Conservation (phyloP, 2,888 invertebrate genomes). For the Pachydiplax longipennis region DNA sequence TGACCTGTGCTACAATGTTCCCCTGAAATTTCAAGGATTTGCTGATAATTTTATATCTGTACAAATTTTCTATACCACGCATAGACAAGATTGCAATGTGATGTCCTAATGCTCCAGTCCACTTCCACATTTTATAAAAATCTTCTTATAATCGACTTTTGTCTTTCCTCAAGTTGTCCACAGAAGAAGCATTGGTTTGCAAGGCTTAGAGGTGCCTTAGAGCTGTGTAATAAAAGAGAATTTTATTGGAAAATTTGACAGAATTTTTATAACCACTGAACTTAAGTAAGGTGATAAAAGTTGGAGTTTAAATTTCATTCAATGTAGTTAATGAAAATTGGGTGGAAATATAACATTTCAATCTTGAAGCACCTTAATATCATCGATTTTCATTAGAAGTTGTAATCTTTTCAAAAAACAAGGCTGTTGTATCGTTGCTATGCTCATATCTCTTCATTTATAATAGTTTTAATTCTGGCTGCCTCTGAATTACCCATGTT, state of each 20-base stretch:
- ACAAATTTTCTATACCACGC: neutral
- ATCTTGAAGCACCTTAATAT: no score
- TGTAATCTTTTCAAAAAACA: no score
- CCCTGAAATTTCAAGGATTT: no score
- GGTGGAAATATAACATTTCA: neutral
- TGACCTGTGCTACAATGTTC: neutral
- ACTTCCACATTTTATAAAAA: neutral
- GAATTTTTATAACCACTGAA: neutral
- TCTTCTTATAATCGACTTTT: neutral
- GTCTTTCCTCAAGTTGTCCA: neutral
- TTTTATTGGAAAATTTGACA: neutral
- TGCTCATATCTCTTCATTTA: no score
- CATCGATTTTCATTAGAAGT: no score
- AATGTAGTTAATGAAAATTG: neutral
- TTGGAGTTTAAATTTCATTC: neutral
- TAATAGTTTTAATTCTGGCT: neutral
- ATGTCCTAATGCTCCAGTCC: neutral
- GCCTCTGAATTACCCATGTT: neutral
- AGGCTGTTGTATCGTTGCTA: no score
- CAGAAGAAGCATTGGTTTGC: neutral
- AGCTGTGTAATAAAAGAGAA: neutral
- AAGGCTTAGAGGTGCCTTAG: slow-evolving; percentile 22
- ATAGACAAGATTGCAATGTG: neutral
- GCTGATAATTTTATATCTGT: neutral
- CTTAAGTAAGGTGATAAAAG: neutral